Evolutionary conservation across 1,140 invertebrate genomes (phyloP), one percentile per base, ranked within the genome.

Genomic region (Pseudomyrmex cubaensis): DNA sequence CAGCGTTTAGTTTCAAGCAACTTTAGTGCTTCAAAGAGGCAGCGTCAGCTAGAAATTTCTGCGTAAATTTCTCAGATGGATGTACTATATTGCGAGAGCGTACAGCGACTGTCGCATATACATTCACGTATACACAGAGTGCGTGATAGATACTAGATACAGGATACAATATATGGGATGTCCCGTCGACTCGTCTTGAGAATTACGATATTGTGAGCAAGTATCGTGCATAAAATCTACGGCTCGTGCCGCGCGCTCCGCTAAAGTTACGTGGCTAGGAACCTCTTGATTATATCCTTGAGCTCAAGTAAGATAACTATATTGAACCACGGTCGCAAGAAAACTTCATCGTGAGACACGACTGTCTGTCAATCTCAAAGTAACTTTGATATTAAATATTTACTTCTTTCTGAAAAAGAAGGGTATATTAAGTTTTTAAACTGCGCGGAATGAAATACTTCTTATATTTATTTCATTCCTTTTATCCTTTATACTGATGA

Each of bases 51-150:
- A 22, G 72, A 64, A 83, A 83, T 82, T 75, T 63, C 35, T 61
- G 52, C 76, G 76, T 80, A 80, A 80, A 80, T 80, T 80, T 80
- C 76, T 70, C 66, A 59, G 76, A 70, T 70, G 25, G 64, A 48
- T 35, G n/a, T 48, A 52, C 64, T 59, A 70, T 70, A 44, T 17
- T 15, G 13, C 25, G 62, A 13, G 35, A 59, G 44, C 25, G 25
- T 70, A 25, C 20, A 48, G 52, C 76, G 52, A 66, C 46, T 70
- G 76, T 70, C 76, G 64, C 64, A 8, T 69, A 35, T 35, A 50
- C 48, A 67, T 56, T 20, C 72, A 35, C 17, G 22, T 75, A 61
- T 54, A 76, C 46, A 35, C 10, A 5, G 4, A 35, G 15, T 78
- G 44, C 64, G 54, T 70, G 64, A 78, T 70, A 70, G 76, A 78